Conservation (phyloP, 2,888 invertebrate genomes). For the Leptopilina myrica region DNA sequence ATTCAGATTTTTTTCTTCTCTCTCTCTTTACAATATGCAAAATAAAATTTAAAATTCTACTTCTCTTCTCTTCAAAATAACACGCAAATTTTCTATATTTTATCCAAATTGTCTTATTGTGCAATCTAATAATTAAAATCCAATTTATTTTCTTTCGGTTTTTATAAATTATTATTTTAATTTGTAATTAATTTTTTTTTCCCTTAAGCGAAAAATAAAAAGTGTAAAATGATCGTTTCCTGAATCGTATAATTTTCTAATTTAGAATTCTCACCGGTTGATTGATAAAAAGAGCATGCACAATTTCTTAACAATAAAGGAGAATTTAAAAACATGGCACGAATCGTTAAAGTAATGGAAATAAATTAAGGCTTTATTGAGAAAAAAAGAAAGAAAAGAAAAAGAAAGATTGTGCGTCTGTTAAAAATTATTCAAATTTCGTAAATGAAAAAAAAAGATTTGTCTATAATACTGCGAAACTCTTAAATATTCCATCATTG, state of each 20-base stretch:
- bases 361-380: background rate
- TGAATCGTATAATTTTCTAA: background rate
- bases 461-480: background rate
- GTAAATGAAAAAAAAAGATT: background rate
- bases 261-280: conserved; percentile 10
- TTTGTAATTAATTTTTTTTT: background rate
- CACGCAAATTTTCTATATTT: too few species aligned
- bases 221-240: background rate
- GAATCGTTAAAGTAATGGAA: background rate
- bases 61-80: background rate
- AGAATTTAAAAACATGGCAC: conserved; percentile 30
- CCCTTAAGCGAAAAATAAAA: background rate
- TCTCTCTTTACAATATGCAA: background rate
- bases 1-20: background rate
- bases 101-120: too few species aligned
- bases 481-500: background rate
- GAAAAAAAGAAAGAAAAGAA: background rate
- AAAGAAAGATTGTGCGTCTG: too few species aligned
- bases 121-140: too few species aligned
- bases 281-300: background rate
- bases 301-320: background rate
- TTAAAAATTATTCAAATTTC: conserved; percentile 12
- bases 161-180: too few species aligned
- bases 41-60: background rate
- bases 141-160: too few species aligned